Percentiles rank a stretch among this genome's conserved stretches.
phyloP scores from a whole-genome alignment of 2,888 invertebrate species.

The Hedya salicella region DNA sequence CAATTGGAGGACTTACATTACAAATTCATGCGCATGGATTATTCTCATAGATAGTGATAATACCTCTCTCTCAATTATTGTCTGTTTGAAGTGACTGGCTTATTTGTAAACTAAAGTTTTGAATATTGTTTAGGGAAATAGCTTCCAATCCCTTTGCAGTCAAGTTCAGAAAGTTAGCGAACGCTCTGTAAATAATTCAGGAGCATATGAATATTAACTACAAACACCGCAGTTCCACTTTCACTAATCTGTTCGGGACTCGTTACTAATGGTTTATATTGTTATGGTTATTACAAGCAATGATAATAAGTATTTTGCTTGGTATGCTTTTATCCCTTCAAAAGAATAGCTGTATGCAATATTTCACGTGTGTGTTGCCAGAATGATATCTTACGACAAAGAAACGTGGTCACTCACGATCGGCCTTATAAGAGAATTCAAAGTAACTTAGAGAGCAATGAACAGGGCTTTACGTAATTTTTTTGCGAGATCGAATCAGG shows the following conservation, averaged over 20 bases:
- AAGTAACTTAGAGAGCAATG: no score
- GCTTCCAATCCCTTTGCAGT: not conserved
- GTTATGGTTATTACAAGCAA: not conserved
- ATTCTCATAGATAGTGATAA: not conserved
- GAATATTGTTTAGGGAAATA: slow-evolving; percentile 3
- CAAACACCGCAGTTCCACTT: slow-evolving; percentile 1
- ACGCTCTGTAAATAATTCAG: slow-evolving; percentile 14
- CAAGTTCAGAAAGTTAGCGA: slow-evolving; percentile 3
- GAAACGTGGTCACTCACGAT: no score
- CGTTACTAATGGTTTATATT: not conserved
- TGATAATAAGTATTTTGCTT: not conserved
- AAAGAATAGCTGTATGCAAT: no score
- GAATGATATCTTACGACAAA: no score
- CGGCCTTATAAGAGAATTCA: no score
- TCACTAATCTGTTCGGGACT: slow-evolving; percentile 10
- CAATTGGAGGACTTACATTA: no score
- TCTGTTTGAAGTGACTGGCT: not conserved
- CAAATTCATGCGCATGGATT: no score
- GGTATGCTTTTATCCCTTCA: no score
- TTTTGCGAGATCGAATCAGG: no score
- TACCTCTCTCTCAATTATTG: not conserved
- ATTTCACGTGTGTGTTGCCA: no score
- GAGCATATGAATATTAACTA: slow-evolving; percentile 16
- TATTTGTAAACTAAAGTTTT: not conserved
- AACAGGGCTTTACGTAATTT: no score